Conservation (phyloP, 92 coral and sea anemone genomes). For the Epizoanthus stellaris region DNA sequence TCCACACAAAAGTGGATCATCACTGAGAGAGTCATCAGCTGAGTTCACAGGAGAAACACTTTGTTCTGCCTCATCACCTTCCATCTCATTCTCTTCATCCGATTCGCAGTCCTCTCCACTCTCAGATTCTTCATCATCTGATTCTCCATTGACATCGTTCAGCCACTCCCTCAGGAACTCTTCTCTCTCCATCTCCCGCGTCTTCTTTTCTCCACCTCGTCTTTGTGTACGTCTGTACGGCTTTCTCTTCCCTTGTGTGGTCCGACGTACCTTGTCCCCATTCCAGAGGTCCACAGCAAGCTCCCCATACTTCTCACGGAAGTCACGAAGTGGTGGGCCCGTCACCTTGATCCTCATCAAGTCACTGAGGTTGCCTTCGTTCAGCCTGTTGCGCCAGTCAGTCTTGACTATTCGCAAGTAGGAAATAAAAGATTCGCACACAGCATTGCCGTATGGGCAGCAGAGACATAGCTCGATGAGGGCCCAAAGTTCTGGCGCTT, state of each 20-base stretch:
- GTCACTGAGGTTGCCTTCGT: conserved; percentile 59
- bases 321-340: conserved; percentile 66
- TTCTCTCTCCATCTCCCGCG: conserved; percentile 66
- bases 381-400: conserved; percentile 71
- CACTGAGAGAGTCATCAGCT: conserved; percentile 53
- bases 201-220: conserved; percentile 59
- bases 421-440: conserved; percentile 65
- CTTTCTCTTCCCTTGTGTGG: conserved; percentile 71
- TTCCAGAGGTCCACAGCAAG: conserved; percentile 71
- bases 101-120: no score
- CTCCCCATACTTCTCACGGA: conserved; percentile 63
- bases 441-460: conserved; percentile 68
- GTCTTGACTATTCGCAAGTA: conserved; percentile 67
- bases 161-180: conserved; percentile 69
- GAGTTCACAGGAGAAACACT: conserved; percentile 51
- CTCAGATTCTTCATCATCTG: conserved; percentile 8
- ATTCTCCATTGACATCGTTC: conserved; percentile 43
- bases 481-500: conserved; percentile 58
- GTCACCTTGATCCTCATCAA: conserved; percentile 68
- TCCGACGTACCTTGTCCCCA: conserved; percentile 54
- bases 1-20: conserved; percentile 66
- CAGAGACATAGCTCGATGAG: conserved; percentile 69
- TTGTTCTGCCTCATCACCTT: conserved; percentile 50
- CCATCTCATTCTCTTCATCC: conserved; percentile 53
- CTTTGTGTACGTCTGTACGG: conserved; percentile 47